phyloP scores from a whole-genome alignment of 2,113 vertebrate species.

The Porphyrio hochstetteri region DNA sequence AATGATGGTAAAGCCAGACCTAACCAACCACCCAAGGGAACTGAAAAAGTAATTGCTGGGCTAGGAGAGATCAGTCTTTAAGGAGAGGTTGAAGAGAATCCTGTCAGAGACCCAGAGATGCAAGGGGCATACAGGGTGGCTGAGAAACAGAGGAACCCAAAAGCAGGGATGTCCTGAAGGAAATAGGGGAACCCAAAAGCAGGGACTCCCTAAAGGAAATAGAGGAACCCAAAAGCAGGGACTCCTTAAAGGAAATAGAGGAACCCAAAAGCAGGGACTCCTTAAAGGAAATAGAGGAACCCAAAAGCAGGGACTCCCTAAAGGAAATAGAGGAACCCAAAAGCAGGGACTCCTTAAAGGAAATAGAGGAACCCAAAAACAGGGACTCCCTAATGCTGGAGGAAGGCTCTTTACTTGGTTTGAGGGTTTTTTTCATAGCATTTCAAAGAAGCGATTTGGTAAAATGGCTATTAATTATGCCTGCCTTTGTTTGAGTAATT shows the following conservation, averaged over 20 bases:
- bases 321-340: not conserved
- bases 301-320: not conserved
- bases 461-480: conserved; percentile 31
- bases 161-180: not conserved
- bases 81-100: not conserved
- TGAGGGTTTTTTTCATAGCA: not conserved
- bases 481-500: conserved; percentile 42
- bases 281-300: not conserved
- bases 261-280: not conserved
- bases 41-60: not conserved
- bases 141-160: not conserved
- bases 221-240: not conserved
- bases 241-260: not conserved
- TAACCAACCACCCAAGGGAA: not conserved
- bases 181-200: not conserved
- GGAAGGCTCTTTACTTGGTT: not conserved
- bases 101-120: rapidly evolving
- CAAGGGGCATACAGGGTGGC: rapidly evolving
- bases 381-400: not conserved
- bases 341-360: not conserved
- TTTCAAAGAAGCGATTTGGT: conserved; percentile 2
- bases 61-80: not conserved
- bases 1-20: not conserved
- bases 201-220: not conserved
- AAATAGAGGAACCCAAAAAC: not conserved